Evolutionary conservation across 2,797 vertebrate species (phyloP), one percentile per base, ranked within the genome.

Genomic region (Clarias pachynema): DNA sequence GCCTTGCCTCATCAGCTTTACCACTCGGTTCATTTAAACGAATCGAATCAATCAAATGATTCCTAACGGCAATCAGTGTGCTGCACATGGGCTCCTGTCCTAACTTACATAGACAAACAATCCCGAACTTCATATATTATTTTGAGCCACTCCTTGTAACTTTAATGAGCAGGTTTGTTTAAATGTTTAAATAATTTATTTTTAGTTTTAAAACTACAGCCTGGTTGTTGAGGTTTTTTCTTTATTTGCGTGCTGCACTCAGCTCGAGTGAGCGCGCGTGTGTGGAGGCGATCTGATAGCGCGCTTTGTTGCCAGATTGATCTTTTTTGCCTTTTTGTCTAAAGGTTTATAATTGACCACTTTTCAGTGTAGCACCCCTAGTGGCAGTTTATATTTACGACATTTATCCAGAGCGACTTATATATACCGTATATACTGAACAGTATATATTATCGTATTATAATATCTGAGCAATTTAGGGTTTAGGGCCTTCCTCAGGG

Each of bases 251-350:
- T 59, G 73, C 16, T 59, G 59, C 29, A 14, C 0, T 77, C 56
- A 4, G 8, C 10, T 62, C 57, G 34, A 12, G 31, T 53, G 49
- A 53, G 49, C 15, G 75, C 31, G 57, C 56, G 31, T 24, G 10
- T 37, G 73, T 75, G 49, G 73, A 57, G 1, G 26, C 18, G 12
- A 34, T 5, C 53, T 1, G 53, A 75, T 53, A 75, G 15, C 8
- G 53, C 20, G 18, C 26, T 9, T 59, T 22, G 77, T 79, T 79
- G 77, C 77, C 77, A 79, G 77, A 40, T 78, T 78, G 18, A 7
- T 37, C 14, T 60, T 24, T 1, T 24, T 10, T 15, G 8, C 26
- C 26, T 56, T 53, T 56, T 22, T 73, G 24, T 29, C 2, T 7
- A 29, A 75, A 29, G 3, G 31, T 31, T 31, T 2, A 20, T 3